phyloP scores from a whole-genome alignment of 2,888 invertebrate genomes.

The Drosophila formosana region DNA sequence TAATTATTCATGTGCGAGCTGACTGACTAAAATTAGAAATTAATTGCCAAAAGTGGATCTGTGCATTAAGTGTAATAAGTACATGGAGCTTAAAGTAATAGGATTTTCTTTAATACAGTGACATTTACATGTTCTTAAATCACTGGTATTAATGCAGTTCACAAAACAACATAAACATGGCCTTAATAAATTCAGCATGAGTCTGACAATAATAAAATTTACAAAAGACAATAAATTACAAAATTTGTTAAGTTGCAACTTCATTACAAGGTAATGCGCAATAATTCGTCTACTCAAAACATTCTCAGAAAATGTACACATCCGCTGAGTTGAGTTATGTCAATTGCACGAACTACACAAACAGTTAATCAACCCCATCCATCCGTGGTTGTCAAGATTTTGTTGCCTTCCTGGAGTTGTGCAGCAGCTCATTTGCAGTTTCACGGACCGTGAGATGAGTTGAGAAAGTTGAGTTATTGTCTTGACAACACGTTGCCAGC shows the following conservation, averaged over 20 bases:
- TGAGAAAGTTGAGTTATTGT: slow-evolving; percentile 23
- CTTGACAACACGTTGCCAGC: slow-evolving; percentile 21
- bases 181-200: neutral
- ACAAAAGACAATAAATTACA: no score
- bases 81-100: neutral
- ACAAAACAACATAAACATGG: neutral
- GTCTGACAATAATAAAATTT: no score
- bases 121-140: neutral
- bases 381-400: slow-evolving; percentile 3
- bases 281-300: neutral
- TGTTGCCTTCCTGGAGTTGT: slow-evolving; percentile 13
- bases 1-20: slow-evolving; percentile 33
- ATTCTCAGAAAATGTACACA: neutral
- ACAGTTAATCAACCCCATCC: slow-evolving; percentile 25
- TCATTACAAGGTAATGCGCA: neutral
- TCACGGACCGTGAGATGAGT: neutral
- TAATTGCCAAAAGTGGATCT: neutral
- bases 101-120: neutral
- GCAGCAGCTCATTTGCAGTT: slow-evolving; percentile 7
- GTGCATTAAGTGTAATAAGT: neutral
- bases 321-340: neutral
- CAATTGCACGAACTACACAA: neutral
- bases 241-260: neutral
- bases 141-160: neutral
- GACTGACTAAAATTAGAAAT: slow-evolving; percentile 6